Conservation (phyloP, 2,888 invertebrate genomes). For the Mechanitis mazaeus region DNA sequence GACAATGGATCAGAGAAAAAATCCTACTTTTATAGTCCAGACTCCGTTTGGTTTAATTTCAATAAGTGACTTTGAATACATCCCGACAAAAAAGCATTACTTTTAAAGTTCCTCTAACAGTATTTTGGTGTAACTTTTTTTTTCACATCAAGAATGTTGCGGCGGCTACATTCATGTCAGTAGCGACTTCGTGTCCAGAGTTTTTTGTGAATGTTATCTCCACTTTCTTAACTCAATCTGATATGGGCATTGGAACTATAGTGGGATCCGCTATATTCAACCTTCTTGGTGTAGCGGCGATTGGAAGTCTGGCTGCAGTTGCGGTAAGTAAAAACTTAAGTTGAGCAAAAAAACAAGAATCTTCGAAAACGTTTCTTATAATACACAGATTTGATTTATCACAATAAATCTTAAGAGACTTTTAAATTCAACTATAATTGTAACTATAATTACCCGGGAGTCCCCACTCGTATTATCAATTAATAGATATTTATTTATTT, state of each 20-base stretch:
- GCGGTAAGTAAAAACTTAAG: conserved; percentile 64
- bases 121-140: neutral
- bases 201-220: conserved; percentile 94
- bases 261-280: conserved; percentile 93
- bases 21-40: no score
- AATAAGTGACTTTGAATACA: neutral
- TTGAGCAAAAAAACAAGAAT: no score
- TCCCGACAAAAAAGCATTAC: no score
- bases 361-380: no score
- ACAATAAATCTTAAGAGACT: no score
- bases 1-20: no score
- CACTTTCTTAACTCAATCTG: conserved; percentile 87
- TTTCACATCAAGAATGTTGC: conserved; percentile 84
- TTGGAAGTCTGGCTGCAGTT: conserved; percentile 85
- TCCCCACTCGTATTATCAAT: no score
- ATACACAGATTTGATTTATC: no score
- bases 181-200: conserved; percentile 96
- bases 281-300: conserved; percentile 88
- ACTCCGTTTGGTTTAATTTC: no score
- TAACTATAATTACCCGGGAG: no score
- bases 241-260: conserved; percentile 91
- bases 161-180: conserved; percentile 97
- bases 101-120: neutral
- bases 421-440: no score
- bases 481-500: no score